These are phyloP conservation scores for Loripinus fragilis DNA, from an alignment of 2,888 invertebrate genomes.

Conservation along the genomic window DNA sequence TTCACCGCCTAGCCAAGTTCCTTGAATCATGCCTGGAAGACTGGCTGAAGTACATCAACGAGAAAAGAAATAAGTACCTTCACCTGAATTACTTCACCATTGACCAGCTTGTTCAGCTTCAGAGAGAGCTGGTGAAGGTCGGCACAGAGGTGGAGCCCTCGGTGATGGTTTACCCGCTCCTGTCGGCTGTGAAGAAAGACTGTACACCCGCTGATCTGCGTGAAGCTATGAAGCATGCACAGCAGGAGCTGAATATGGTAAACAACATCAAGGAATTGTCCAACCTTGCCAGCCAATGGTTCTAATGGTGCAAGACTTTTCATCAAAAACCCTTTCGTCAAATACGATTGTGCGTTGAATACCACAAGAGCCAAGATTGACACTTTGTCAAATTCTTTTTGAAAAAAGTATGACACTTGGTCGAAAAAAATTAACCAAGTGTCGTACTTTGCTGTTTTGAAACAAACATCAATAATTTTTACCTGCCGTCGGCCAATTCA, in stretches of 20 bases:
- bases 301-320: too few relatives aligned
- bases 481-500: too few relatives aligned
- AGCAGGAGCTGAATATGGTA: slow-evolving; percentile 15
- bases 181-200: slow-evolving; percentile 62
- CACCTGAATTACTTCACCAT: slow-evolving; percentile 77
- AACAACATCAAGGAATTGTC: not conserved
- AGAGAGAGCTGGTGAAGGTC: slow-evolving; percentile 68
- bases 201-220: slow-evolving; percentile 63
- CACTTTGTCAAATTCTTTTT: too few relatives aligned
- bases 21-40: slow-evolving; percentile 68
- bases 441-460: too few relatives aligned
- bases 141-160: slow-evolving; percentile 51
- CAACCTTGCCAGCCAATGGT: too few relatives aligned
- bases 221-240: slow-evolving; percentile 56
- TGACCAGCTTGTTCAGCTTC: slow-evolving; percentile 77
- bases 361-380: too few relatives aligned
- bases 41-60: slow-evolving; percentile 68
- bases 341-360: too few relatives aligned
- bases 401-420: too few relatives aligned
- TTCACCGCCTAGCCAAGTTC: slow-evolving; percentile 66
- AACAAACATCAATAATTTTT: too few relatives aligned
- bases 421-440: too few relatives aligned
- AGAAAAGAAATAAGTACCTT: slow-evolving; percentile 59
- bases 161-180: slow-evolving; percentile 62
- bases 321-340: too few relatives aligned